These are phyloP conservation scores for Temnothorax longispinosus DNA, from an alignment of 1,140 invertebrate genomes.

Conservation along the genomic window DNA sequence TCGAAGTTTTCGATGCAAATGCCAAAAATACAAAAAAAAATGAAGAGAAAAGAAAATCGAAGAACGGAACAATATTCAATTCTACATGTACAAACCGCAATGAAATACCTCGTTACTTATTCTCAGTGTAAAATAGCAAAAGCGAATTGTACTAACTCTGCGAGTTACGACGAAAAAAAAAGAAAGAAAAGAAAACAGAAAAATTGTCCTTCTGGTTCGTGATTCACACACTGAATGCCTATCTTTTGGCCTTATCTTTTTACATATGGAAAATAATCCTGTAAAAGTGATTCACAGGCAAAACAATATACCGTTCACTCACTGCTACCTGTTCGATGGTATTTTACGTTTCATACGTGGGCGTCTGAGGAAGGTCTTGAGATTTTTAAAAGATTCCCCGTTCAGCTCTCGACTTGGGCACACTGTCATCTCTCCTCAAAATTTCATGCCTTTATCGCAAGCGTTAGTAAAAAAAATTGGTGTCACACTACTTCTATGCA, in stretches of 20 bases:
- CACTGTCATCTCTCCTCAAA: background rate
- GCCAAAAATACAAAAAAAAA: slow-evolving; percentile 55
- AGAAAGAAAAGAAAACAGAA: background rate
- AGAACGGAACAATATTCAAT: slow-evolving; percentile 54
- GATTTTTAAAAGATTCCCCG: background rate
- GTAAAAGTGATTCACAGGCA: slow-evolving; percentile 42
- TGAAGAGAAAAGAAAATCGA: slow-evolving; percentile 23
- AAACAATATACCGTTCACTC: slow-evolving; percentile 47
- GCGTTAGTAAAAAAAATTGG: slow-evolving; percentile 28
- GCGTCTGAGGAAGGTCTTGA: background rate
- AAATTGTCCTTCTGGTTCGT: slow-evolving; percentile 53
- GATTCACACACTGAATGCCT: slow-evolving; percentile 75
- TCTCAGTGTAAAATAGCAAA: slow-evolving; percentile 49
- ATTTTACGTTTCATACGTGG: slow-evolving; percentile 20
- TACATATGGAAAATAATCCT: slow-evolving; percentile 64
- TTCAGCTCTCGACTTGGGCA: background rate
- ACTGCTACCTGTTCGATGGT: slow-evolving; percentile 27
- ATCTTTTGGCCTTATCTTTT: slow-evolving; percentile 84
- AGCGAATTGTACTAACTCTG: slow-evolving; percentile 64
- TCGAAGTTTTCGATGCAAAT: slow-evolving; percentile 56
- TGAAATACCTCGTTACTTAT: slow-evolving; percentile 59
- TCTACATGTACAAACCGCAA: slow-evolving; percentile 52
- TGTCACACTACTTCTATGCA: background rate
- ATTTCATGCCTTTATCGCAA: slow-evolving; percentile 5
- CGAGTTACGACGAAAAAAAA: slow-evolving; percentile 35